Conservation (phyloP, 2,113 vertebrate species). For the Bombycilla garrulus region DNA sequence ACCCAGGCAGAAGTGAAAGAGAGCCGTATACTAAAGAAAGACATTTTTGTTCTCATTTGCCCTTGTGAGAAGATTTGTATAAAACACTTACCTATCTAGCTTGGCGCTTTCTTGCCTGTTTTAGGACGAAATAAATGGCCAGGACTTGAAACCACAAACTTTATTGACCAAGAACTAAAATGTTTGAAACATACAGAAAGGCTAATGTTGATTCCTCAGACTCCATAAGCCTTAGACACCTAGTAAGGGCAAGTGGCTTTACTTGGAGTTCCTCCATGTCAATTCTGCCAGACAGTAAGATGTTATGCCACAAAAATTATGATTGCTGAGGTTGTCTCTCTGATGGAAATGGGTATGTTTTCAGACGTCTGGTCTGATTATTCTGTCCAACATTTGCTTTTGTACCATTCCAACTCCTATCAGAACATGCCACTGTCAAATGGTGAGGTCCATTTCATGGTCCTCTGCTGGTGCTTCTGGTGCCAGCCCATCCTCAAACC, state of each 20-base stretch:
- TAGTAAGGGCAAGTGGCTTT: not conserved
- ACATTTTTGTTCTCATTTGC: not conserved
- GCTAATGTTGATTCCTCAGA: not conserved
- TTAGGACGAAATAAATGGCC: not conserved
- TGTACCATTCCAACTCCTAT: not conserved
- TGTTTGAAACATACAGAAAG: not conserved
- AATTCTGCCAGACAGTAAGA: not conserved
- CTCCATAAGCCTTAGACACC: not conserved
- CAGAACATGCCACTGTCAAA: not conserved
- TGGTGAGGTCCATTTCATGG: not conserved
- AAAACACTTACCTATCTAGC: not conserved
- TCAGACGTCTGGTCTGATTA: not conserved
- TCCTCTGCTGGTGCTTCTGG: not conserved
- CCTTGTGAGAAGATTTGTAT: not conserved
- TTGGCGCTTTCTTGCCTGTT: not conserved
- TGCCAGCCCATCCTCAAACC: not conserved
- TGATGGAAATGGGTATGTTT: not conserved
- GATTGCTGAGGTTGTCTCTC: not conserved
- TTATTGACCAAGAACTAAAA: not conserved
- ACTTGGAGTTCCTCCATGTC: not conserved
- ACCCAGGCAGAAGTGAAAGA: not conserved
- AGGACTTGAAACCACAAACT: not conserved
- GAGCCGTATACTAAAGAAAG: not conserved
- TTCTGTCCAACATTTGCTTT: not conserved
- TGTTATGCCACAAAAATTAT: not conserved